Conservation (phyloP, 1,140 invertebrate species). For the Littorina saxatilis region DNA sequence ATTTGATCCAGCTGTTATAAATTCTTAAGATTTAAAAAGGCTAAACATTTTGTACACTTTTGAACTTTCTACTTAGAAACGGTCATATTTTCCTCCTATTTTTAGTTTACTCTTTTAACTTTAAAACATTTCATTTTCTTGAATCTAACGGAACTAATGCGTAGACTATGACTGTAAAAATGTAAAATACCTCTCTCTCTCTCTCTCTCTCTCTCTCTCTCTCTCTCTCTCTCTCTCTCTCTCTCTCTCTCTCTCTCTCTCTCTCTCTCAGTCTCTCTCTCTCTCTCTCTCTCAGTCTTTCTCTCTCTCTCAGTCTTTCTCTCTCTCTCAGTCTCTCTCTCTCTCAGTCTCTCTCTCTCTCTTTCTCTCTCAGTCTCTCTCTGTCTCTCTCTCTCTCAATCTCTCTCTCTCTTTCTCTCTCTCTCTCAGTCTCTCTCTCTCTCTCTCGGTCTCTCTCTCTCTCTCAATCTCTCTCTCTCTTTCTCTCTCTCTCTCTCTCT, state of each 20-base stretch:
- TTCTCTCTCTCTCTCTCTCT: background rate
- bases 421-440: background rate
- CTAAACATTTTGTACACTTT: too few relatives aligned
- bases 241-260: background rate
- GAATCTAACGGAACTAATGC: too few relatives aligned
- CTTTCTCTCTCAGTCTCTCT: background rate
- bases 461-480: background rate
- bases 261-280: background rate
- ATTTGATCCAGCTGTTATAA: too few relatives aligned
- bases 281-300: background rate
- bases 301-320: background rate
- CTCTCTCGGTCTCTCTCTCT: background rate
- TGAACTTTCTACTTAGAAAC: too few relatives aligned
- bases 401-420: background rate
- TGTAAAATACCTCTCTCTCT: background rate
- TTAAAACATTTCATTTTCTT: too few relatives aligned
- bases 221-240: background rate
- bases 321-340: slow-evolving; percentile 6
- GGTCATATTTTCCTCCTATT: too few relatives aligned
- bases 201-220: background rate
- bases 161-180: too few relatives aligned
- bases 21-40: too few relatives aligned
- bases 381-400: background rate
- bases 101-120: too few relatives aligned
- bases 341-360: background rate